phyloP scores from a whole-genome alignment of 1,140 invertebrate genomes.

The Cardiocondyla obscurior region DNA sequence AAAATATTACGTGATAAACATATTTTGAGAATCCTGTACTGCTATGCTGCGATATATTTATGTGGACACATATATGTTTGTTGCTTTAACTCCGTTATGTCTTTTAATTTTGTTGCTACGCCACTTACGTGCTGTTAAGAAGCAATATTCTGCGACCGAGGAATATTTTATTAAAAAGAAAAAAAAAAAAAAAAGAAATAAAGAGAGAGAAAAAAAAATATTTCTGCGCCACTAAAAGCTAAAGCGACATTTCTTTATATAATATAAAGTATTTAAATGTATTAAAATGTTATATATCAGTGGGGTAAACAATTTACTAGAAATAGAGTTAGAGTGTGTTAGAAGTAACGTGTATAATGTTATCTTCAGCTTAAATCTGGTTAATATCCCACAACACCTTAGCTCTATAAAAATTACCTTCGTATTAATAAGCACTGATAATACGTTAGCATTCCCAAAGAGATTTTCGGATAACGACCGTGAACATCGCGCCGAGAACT shows the following conservation, averaged over 20 bases:
- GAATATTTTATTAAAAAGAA: conserved; percentile 23
- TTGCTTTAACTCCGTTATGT: conserved; percentile 38
- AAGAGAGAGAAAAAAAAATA: conserved; percentile 18
- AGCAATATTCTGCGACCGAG: conserved; percentile 39
- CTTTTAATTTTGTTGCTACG: conserved; percentile 58
- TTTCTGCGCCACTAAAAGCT: conserved; percentile 63
- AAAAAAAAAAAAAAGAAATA: conserved; percentile 34
- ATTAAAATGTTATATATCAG: conserved; percentile 1
- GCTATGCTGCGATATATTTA: conserved; percentile 12
- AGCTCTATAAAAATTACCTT: conserved; percentile 54
- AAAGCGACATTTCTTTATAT: conserved; percentile 57
- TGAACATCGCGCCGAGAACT: conserved; percentile 80
- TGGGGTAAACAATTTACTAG: conserved; percentile 3
- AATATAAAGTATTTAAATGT: too few species aligned
- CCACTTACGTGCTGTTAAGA: conserved; percentile 61
- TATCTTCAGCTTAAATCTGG: conserved; percentile 8
- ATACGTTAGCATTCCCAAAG: conserved; percentile 39
- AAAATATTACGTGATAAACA: neutral
- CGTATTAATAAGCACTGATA: conserved; percentile 62
- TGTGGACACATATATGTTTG: conserved; percentile 13
- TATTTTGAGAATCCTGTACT: conserved; percentile 48
- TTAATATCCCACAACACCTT: conserved; percentile 55
- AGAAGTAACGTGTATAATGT: conserved; percentile 11
- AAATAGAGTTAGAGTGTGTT: conserved; percentile 12
- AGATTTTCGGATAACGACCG: conserved; percentile 42